phyloP scores from a whole-genome alignment of 1,140 invertebrate genomes.

The Arctopsyche grandis region DNA sequence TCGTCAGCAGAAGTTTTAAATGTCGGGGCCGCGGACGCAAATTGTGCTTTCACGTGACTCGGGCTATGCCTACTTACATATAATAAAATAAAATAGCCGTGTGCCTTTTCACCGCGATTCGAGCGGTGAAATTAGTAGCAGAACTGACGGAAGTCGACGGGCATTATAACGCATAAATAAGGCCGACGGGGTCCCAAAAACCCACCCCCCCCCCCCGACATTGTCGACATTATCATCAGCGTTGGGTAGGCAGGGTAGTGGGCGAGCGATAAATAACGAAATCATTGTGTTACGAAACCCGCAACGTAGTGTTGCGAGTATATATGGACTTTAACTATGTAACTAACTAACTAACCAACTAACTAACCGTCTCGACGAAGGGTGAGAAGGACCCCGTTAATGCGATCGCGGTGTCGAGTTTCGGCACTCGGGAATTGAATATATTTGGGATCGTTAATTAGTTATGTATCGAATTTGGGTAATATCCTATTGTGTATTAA shows the following conservation, averaged over 20 bases:
- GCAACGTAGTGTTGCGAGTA: neutral
- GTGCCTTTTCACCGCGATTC: constrained; percentile 22
- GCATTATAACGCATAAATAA: constrained; percentile 1
- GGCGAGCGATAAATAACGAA: constrained; percentile 14
- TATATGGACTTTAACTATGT: neutral
- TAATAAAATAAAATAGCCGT: neutral
- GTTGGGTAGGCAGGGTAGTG: neutral
- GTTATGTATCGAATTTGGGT: neutral
- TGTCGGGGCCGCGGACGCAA: neutral
- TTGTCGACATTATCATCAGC: constrained; percentile 11
- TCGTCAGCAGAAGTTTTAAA: neutral
- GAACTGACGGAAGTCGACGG: constrained; percentile 24
- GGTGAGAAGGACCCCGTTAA: constrained; percentile 26
- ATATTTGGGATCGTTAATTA: constrained; percentile 17
- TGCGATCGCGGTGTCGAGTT: constrained; percentile 13
- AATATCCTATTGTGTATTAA: no score
- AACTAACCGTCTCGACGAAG: neutral
- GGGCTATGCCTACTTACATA: neutral
- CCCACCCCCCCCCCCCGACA: neutral
- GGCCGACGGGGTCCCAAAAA: neutral
- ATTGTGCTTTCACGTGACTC: constrained; percentile 37
- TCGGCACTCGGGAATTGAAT: constrained; percentile 24
- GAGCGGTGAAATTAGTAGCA: constrained; percentile 31
- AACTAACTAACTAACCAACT: no score
- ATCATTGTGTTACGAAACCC: constrained; percentile 2